Base-by-base conservation (phyloP, 2,797 vertebrate genomes). In the Gila robusta region DNA sequence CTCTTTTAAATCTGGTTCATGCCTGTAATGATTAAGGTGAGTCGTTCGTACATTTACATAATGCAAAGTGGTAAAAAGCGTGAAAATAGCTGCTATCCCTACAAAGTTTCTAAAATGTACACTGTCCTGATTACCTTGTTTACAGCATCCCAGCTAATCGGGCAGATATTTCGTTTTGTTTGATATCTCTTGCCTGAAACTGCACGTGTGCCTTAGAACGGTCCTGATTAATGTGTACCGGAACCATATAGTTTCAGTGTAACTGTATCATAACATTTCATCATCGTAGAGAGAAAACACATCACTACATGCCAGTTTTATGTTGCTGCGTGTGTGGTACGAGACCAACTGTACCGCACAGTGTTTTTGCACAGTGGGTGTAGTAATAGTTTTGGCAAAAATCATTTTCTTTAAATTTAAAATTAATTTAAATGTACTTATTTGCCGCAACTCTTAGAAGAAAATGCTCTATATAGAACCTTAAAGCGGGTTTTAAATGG, bases 21-120 rank as follows among this genome's bases (percentile, higher is more conserved):
- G 6, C 6, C 32, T 59, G 21, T n/a, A 8, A 59, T 59, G 32
- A 78, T 78, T 78, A 78, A 59, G 74, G 74, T 78, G 59, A 59
- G 32, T 39, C 32, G 8, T 59, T 78, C 2, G 1, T 39, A 17
- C 52, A 39, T 78, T 59, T 59, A 14, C 74, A 59, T 77, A 77
- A 56, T 56, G 49, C 6, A 37, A 37, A 32, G 44, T 74, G 0
- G 26, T 6, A 28, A 52, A 52, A 17, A 28, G 26, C 5, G 47
- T 21, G 72, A 74, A 74, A 52, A 52, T 12, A 35, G 72, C 47
- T 52, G 9, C 47, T 49, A 73, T 73, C 41, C 26, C n/a, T 4
- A 26, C 71, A 23, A 37, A 77, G 54, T 41, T 41, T 79, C 23
- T 26, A 2, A 41, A 82, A 71, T 5, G 4, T 19, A 21, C 16